Evolutionary conservation across 2,888 invertebrate species (phyloP).

Genomic region (Hydropsyche betteni): DNA sequence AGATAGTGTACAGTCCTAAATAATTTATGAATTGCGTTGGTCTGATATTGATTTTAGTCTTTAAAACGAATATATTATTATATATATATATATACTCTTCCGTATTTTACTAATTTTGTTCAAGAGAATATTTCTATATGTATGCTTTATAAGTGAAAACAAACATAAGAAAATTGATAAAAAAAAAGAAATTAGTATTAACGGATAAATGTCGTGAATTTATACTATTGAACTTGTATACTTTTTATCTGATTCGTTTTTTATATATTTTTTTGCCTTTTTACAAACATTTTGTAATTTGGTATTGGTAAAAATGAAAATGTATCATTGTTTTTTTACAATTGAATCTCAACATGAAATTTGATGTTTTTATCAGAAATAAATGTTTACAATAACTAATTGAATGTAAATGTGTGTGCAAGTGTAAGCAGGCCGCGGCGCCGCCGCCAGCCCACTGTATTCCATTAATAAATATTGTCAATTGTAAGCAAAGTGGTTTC

Average conservation of each 20-base stretch:
- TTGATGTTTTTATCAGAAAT: conserved; percentile 52
- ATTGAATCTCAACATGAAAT: conserved; percentile 51
- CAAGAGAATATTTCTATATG: conserved; percentile 51
- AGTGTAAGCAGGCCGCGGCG: conserved; percentile 55
- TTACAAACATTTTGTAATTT: conserved; percentile 51
- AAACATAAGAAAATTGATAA: conserved; percentile 39
- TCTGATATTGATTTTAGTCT: conserved; percentile 69
- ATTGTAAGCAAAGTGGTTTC: conserved; percentile 57
- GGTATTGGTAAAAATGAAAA: conserved; percentile 48
- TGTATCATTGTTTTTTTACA: conserved; percentile 52
- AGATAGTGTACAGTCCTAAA: conserved; percentile 71
- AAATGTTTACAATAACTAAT: conserved; percentile 52
- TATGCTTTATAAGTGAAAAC: conserved; percentile 52
- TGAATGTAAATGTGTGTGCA: conserved; percentile 52
- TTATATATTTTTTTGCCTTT: conserved; percentile 51
- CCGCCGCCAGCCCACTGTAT: conserved; percentile 54
- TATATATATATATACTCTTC: conserved; percentile 43
- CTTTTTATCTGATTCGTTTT: conserved; percentile 52
- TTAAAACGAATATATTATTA: conserved; percentile 52
- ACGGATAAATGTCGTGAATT: conserved; percentile 52
- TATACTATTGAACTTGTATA: conserved; percentile 52
- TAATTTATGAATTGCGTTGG: conserved; percentile 69
- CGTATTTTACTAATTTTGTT: conserved; percentile 50
- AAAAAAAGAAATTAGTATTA: conserved; percentile 48
- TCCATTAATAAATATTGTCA: conserved; percentile 70